Percentiles rank a stretch among this genome's conserved stretches.
Conservation (phyloP, 2,113 vertebrate genomes). For the Pseudorectes ferrugineus region DNA sequence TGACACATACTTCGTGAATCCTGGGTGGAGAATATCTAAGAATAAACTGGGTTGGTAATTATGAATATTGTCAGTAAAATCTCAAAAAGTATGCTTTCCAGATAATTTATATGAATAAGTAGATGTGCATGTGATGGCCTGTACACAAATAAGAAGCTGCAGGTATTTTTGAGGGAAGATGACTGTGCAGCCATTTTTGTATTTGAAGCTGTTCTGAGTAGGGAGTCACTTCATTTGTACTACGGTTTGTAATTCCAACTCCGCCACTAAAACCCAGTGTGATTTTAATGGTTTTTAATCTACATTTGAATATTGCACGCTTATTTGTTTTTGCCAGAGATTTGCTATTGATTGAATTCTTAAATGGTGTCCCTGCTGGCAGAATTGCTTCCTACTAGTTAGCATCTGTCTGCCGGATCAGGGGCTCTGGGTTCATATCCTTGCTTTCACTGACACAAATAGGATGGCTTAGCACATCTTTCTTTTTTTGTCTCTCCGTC, state of each 20-base stretch:
- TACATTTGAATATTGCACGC: conserved; percentile 15
- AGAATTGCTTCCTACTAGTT: conserved; percentile 26
- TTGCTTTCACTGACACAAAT: conserved; percentile 33
- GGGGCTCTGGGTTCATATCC: conserved; percentile 21
- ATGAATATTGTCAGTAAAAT: not conserved
- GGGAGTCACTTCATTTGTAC: not conserved
- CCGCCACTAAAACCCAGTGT: not conserved
- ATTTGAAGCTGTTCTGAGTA: not conserved
- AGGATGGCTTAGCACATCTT: conserved; percentile 44
- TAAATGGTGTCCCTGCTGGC: conserved; percentile 40
- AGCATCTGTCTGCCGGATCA: conserved; percentile 37
- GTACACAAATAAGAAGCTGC: not conserved
- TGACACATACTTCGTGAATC: conserved; percentile 15
- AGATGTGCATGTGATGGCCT: not conserved
- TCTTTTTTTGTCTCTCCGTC: conserved; percentile 24
- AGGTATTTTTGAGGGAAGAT: not conserved
- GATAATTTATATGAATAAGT: not conserved
- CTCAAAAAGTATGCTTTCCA: not conserved
- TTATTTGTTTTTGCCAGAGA: conserved; percentile 52
- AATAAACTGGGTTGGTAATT: not conserved
- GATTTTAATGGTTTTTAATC: conserved; percentile 51
- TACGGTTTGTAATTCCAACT: not conserved
- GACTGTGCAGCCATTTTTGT: not conserved
- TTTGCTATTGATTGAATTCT: conserved; percentile 44
- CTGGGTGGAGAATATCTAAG: not conserved